Conservation (phyloP, 2,888 invertebrate genomes). For the Pyrrhia umbra region DNA sequence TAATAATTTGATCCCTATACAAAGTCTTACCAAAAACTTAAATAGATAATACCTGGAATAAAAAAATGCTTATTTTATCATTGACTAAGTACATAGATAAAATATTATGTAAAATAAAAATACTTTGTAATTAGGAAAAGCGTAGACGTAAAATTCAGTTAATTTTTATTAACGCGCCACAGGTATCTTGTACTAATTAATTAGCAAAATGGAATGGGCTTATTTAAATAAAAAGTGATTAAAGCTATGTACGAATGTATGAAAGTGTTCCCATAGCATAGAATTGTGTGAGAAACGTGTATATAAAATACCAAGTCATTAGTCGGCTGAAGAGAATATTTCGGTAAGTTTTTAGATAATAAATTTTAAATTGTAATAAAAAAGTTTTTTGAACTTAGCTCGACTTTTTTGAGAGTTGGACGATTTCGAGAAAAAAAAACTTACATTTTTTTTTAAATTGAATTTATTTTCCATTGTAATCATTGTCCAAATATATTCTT, state of each 20-base stretch:
- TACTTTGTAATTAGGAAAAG: neutral
- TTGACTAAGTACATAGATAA: too few relatives aligned
- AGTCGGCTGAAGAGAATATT: constrained; percentile 90
- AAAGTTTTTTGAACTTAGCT: constrained; percentile 29
- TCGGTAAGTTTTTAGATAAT: constrained; percentile 78
- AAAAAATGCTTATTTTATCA: too few relatives aligned
- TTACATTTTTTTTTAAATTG: neutral
- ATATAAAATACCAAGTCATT: constrained; percentile 87
- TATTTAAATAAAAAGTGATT: constrained; percentile 49
- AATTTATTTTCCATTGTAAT: neutral
- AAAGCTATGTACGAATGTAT: constrained; percentile 55
- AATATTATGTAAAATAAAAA: neutral
- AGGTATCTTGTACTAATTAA: constrained; percentile 30
- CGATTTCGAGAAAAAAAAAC: neutral
- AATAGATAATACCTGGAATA: too few relatives aligned
- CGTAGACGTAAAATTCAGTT: neutral
- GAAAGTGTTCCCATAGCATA: constrained; percentile 50
- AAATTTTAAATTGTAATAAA: constrained; percentile 10
- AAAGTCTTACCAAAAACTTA: too few relatives aligned
- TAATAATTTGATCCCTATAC: too few relatives aligned
- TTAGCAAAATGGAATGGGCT: constrained; percentile 35
- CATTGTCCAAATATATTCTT: too few relatives aligned
- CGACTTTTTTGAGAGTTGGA: constrained; percentile 8
- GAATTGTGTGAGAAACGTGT: constrained; percentile 77
- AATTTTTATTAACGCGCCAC: constrained; percentile 8